Evolutionary conservation across 2,797 vertebrate genomes (phyloP).

Genomic region (Sebastes hubbsi): DNA sequence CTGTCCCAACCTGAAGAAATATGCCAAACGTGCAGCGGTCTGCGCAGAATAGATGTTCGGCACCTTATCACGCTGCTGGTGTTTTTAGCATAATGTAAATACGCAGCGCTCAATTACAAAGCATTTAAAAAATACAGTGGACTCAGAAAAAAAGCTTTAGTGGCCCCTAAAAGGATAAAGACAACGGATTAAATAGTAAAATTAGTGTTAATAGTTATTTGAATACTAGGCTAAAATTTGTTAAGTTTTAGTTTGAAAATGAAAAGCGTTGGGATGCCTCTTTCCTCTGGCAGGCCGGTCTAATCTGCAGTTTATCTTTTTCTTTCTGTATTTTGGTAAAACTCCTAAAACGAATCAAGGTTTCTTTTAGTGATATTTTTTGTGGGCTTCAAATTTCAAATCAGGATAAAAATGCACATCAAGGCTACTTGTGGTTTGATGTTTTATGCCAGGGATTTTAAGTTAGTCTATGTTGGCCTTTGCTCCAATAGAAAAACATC

Average conservation of each 20-base stretch:
- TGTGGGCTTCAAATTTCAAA: not conserved
- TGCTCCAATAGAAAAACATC: not conserved
- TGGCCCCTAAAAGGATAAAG: not conserved
- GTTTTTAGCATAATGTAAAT: rapidly evolving
- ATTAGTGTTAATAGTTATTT: not conserved
- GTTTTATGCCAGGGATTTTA: not conserved
- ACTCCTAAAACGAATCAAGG: not conserved
- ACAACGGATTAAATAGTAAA: not conserved
- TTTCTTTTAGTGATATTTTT: not conserved
- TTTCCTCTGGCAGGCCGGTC: not conserved
- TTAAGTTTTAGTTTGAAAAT: not conserved
- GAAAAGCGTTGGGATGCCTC: not conserved
- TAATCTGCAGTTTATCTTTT: not conserved
- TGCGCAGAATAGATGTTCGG: rapidly evolving
- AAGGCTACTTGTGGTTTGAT: not conserved
- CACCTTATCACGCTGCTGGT: no score
- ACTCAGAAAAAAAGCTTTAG: no score
- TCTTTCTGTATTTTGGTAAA: not conserved
- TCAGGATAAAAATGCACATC: not conserved
- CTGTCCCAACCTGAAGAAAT: no score
- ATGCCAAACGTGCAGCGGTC: no score
- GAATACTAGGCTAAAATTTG: not conserved
- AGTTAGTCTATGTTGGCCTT: not conserved
- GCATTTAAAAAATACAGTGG: not conserved
- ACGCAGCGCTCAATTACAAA: no score